A percentile compares a stretch with the other conserved stretches of the same genome.
phyloP scores from a whole-genome alignment of 2,113 vertebrate genomes.

The Cavia porcellus region DNA sequence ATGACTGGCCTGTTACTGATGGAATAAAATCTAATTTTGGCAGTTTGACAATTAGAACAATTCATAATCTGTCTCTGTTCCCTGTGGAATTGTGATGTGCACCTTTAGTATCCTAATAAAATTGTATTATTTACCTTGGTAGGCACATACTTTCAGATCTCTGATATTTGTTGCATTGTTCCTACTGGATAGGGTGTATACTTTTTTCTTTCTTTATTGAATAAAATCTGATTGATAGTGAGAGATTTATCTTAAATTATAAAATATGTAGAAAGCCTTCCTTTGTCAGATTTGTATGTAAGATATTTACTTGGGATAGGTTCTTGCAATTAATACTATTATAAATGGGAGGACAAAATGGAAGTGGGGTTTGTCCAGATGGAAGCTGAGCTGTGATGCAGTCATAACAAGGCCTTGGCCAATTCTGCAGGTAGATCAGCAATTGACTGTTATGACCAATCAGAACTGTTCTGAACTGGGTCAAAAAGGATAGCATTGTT shows the following conservation, averaged over 20 bases:
- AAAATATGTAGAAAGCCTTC: background rate
- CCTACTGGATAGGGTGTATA: background rate
- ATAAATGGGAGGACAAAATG: background rate
- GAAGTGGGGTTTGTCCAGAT: background rate
- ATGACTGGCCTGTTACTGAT: background rate
- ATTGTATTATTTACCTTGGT: background rate
- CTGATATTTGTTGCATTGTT: background rate
- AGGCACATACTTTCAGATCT: background rate
- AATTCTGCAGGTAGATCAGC: background rate
- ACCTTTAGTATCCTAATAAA: background rate
- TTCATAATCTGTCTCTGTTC: background rate
- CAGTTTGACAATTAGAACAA: background rate
- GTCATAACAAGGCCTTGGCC: background rate
- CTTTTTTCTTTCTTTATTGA: background rate
- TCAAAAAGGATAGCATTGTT: background rate
- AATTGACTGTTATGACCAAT: background rate
- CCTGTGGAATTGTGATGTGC: background rate
- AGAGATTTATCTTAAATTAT: background rate
- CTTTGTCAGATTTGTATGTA: background rate
- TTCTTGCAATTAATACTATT: background rate
- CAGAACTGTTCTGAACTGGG: background rate
- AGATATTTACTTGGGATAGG: background rate
- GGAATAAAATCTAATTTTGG: background rate
- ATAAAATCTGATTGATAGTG: background rate
- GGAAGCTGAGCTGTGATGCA: background rate